Evolutionary conservation across 2,113 vertebrate species (phyloP), one percentile per base, ranked within the genome.

Genomic region (Halcyon malimbica): DNA sequence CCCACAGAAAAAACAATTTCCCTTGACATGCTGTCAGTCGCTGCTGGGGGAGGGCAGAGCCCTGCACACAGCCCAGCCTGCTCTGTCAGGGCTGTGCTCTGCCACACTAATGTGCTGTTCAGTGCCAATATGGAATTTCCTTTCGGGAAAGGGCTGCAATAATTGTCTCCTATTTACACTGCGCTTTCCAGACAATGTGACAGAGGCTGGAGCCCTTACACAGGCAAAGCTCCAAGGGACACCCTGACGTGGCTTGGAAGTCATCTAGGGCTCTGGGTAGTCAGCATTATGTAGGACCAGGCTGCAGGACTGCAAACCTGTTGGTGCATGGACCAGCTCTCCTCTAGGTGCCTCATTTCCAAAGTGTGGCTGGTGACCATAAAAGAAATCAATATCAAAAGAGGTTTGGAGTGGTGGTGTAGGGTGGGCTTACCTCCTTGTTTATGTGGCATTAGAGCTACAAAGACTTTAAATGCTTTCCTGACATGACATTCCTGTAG

Each of bases 391-490:
- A 79, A 11, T 50, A 92, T 82, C 74, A 92, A 87, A 91, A 89
- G 44, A 28, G 33, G 37, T 89, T 92, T 84, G 57, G 60, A 78
- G 50, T 8, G 35, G n/a, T n/a, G 11, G 60, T 17, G 26, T 64
- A 41, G 63, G 39, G 71, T 78, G 69, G 79, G 31, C 16, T 89
- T 77, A 78, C n/a, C 81, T 78, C 53, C 79, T 92, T 71, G 65
- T 87, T 96, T 73, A 62, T 37, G 21, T 0, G 23, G 44, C 39
- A 73, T 94, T 96, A 68, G 31, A 75, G 80, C 56, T 71, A 85
- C 95, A 92, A 92, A 89, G 50, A 83, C 68, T 87, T 71, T 44
- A 60, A 88, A 68, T 78, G 54, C 63, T 89, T 93, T 84, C 76
- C 65, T 78, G 62, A 79, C 12, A 5, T 15, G 76, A 64, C 76